A percentile compares a stretch with the other conserved stretches of the same genome.
Conservation (phyloP, 2,888 invertebrate species). For the Drosophila lutescens region DNA sequence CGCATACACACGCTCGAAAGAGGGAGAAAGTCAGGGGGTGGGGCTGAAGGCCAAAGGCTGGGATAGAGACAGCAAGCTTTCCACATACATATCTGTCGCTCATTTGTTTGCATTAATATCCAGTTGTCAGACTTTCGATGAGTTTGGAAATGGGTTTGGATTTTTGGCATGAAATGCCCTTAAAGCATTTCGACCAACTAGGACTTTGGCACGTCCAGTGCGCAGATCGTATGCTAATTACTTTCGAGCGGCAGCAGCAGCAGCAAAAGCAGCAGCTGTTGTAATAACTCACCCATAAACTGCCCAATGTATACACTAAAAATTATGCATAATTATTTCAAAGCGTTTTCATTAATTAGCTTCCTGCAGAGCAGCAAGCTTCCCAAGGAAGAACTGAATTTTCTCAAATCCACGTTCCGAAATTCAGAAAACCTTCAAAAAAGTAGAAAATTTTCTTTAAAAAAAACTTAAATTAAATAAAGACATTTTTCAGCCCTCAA, state of each 20-base stretch:
- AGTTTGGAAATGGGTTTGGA: slow-evolving; percentile 28
- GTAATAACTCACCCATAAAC: slow-evolving; percentile 79
- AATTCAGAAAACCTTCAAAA: background rate
- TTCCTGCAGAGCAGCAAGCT: slow-evolving; percentile 24
- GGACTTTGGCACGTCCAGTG: background rate
- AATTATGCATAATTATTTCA: slow-evolving; percentile 83
- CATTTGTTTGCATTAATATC: slow-evolving; percentile 75
- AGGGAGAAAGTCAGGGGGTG: slow-evolving; percentile 1
- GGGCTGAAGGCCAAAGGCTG: background rate
- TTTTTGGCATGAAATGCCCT: slow-evolving; percentile 53
- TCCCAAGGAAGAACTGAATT: background rate
- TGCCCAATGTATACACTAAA: slow-evolving; percentile 81
- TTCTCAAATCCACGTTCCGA: background rate
- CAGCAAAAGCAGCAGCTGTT: slow-evolving; percentile 59
- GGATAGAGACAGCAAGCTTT: slow-evolving; percentile 14
- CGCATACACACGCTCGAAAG: background rate
- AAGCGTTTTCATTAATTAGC: slow-evolving; percentile 82
- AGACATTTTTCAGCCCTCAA: too few species aligned
- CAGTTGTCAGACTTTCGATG: slow-evolving; percentile 64
- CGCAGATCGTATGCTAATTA: slow-evolving; percentile 71
- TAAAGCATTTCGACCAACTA: slow-evolving; percentile 31
- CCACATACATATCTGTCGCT: slow-evolving; percentile 46
- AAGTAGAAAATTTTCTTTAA: background rate
- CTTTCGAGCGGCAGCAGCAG: slow-evolving; percentile 55
- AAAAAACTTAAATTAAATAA: too few species aligned